Conservation (phyloP, 2,888 invertebrate genomes). For the Cordylochernes scorpioides region DNA sequence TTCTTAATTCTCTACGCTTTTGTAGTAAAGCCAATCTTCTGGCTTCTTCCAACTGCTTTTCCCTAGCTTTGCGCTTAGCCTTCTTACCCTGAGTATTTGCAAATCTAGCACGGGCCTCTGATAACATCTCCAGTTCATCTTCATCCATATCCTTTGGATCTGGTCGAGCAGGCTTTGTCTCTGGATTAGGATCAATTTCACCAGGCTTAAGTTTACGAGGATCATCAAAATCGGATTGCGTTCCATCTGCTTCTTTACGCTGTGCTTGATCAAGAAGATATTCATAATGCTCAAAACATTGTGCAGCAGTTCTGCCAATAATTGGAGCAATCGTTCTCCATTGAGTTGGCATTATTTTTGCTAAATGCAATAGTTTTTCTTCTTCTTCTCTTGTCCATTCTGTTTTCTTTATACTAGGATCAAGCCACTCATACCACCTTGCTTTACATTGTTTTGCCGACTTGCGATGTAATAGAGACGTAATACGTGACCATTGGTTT, state of each 20-base stretch:
- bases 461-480: no score
- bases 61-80: constrained; percentile 46
- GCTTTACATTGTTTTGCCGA: no score
- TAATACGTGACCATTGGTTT: no score
- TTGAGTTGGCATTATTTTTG: constrained; percentile 97
- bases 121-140: constrained; percentile 96
- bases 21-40: constrained; percentile 80
- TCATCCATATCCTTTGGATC: constrained; percentile 99
- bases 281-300: constrained; percentile 92
- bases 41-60: constrained; percentile 94
- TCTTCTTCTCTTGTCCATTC: constrained; percentile 99
- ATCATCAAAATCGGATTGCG: constrained; percentile 57
- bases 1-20: constrained; percentile 83
- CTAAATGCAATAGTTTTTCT: constrained; percentile 83
- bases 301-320: constrained; percentile 91
- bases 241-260: constrained; percentile 79
- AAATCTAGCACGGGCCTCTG: constrained; percentile 86
- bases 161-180: constrained; percentile 94
- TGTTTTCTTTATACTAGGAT: constrained; percentile 97
- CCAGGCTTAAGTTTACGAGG: constrained; percentile 91
- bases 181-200: constrained; percentile 98
- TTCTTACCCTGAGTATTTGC: constrained; percentile 85
- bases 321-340: constrained; percentile 99
- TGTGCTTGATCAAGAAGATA: constrained; percentile 86
- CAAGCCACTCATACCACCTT: constrained; percentile 94